Percentiles rank a stretch among this genome's conserved stretches.
phyloP scores from a whole-genome alignment of 2,888 invertebrate species.

The Stenodera caucasica region DNA sequence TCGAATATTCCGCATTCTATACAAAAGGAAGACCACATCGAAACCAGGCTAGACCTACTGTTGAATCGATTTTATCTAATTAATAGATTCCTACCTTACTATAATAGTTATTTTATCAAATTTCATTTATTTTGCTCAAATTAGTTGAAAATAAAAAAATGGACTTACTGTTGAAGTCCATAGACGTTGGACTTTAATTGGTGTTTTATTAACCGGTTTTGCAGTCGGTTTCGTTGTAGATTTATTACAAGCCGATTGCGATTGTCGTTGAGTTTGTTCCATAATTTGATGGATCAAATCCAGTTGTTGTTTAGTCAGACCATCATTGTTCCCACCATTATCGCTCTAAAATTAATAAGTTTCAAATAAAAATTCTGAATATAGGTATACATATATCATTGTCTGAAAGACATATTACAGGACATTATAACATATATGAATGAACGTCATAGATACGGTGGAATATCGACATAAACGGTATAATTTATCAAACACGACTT shows the following conservation, averaged over 20 bases:
- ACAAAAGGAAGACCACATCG: constrained; percentile 14
- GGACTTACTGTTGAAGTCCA: constrained; percentile 47
- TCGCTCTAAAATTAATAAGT: constrained; percentile 48
- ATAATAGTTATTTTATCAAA: no score
- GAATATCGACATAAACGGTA: constrained; percentile 11
- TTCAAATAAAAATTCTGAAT: neutral
- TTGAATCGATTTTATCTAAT: constrained; percentile 1
- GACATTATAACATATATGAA: neutral
- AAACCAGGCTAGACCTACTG: neutral
- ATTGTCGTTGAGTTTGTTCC: constrained; percentile 68
- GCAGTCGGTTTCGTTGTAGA: constrained; percentile 43
- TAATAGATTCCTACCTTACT: neutral
- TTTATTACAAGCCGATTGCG: constrained; percentile 59
- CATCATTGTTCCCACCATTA: constrained; percentile 63
- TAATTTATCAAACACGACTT: constrained; percentile 15
- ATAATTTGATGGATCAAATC: constrained; percentile 77
- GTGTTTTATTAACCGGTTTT: constrained; percentile 44
- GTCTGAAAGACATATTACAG: neutral
- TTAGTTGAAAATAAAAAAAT: neutral
- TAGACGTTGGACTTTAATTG: constrained; percentile 48
- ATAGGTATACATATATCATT: neutral
- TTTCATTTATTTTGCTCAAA: neutral
- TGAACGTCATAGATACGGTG: neutral
- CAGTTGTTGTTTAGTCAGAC: constrained; percentile 71
- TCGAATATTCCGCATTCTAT: constrained; percentile 16